Evolutionary conservation across 2,888 invertebrate genomes (phyloP).

Genomic region (Crematogaster levior): DNA sequence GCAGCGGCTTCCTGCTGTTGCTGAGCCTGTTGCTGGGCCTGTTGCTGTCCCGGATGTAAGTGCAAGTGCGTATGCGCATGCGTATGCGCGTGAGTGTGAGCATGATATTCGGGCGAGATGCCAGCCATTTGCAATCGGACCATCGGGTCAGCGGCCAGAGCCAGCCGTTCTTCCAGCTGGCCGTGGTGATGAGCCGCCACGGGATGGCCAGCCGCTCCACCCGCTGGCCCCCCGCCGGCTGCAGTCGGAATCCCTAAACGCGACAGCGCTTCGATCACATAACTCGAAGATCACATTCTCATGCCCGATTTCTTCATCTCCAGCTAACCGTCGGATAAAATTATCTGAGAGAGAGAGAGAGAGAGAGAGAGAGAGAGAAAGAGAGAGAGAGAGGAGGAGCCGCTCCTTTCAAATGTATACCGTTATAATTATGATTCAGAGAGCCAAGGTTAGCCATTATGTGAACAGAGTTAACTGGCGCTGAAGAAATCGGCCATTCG

Average conservation of each 20-base stretch:
- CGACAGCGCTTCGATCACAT: conserved; percentile 79
- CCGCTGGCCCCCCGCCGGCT: conserved; percentile 85
- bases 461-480: conserved; percentile 47
- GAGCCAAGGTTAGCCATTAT: conserved; percentile 34
- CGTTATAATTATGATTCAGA: neutral
- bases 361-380: neutral
- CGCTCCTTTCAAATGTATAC: conserved; percentile 14
- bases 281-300: conserved; percentile 55
- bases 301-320: conserved; percentile 52
- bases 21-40: conserved; percentile 87
- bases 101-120: conserved; percentile 95
- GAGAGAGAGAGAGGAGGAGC: neutral
- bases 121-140: conserved; percentile 97
- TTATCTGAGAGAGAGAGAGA: conserved; percentile 12
- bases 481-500: conserved; percentile 52
- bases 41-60: conserved; percentile 93
- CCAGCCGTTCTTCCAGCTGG: conserved; percentile 92
- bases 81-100: conserved; percentile 96
- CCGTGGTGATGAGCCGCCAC: conserved; percentile 88
- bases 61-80: conserved; percentile 96
- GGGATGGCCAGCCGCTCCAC: conserved; percentile 87
- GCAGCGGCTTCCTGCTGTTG: conserved; percentile 89
- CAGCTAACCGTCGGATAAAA: conserved; percentile 39
- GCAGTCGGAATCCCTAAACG: conserved; percentile 85
- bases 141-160: conserved; percentile 96